phyloP scores from a whole-genome alignment of 37 sponge, comb jelly and placozoan species.

The Haliclona indistincta region DNA sequence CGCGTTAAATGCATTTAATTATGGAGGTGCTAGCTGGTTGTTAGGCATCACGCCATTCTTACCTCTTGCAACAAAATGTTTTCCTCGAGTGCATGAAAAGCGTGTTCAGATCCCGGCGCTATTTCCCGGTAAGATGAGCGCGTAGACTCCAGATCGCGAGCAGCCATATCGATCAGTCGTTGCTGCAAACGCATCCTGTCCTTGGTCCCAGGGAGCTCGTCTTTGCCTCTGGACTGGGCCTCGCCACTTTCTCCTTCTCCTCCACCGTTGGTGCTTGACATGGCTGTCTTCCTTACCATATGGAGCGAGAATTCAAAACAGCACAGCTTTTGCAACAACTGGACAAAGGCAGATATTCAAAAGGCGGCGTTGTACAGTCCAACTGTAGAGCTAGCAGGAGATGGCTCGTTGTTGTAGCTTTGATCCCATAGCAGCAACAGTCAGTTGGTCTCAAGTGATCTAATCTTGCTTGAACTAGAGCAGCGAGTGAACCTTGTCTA shows the following conservation, averaged over 20 bases:
- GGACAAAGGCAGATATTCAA: no score
- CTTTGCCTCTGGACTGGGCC: neutral
- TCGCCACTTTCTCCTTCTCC: conserved; percentile 3
- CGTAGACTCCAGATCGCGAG: conserved; percentile 15
- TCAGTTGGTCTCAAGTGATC: no score
- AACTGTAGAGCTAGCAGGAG: no score
- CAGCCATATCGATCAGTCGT: conserved; percentile 37
- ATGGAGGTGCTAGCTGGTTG: no score
- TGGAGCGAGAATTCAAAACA: neutral
- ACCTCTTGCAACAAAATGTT: conserved; percentile 34
- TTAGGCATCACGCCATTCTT: no score
- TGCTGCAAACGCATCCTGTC: conserved; percentile 56
- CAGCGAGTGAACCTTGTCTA: no score
- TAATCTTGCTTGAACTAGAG: no score
- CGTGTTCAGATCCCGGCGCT: neutral
- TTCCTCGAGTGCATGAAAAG: conserved; percentile 20
- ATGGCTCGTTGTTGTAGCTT: no score
- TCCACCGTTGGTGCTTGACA: neutral
- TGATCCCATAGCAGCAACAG: no score
- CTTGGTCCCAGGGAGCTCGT: conserved; percentile 12
- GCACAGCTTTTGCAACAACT: neutral
- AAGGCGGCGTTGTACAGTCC: no score
- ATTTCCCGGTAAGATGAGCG: conserved; percentile 11
- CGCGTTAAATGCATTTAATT: no score
- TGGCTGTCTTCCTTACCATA: neutral